Evolutionary conservation across 2,888 invertebrate genomes (phyloP).

Genomic region (Bombylius discolor): DNA sequence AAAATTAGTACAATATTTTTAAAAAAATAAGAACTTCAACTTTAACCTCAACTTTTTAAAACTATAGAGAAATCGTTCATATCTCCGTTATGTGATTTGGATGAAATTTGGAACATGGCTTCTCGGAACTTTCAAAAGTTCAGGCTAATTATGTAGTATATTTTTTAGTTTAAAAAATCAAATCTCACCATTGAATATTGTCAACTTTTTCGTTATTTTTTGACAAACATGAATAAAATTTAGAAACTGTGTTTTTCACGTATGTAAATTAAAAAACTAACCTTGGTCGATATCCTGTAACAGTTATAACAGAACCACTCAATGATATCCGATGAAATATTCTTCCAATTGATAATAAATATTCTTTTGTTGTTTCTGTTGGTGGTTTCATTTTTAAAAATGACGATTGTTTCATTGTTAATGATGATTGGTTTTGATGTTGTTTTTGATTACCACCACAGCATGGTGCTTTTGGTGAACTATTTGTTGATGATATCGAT

Average conservation of each 20-base stretch:
- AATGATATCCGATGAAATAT: constrained; percentile 87
- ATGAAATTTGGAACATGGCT: no score
- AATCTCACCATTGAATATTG: no score
- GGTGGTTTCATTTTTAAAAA: constrained; percentile 30
- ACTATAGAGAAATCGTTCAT: no score
- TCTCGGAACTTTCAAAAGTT: no score
- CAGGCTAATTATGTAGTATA: no score
- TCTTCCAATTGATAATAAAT: constrained; percentile 81
- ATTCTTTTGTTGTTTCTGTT: constrained; percentile 51
- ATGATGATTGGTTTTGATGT: constrained; percentile 20
- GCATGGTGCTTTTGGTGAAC: constrained; percentile 22
- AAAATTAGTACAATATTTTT: no score
- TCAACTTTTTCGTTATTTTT: no score
- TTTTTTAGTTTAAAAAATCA: no score
- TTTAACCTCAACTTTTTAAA: no score
- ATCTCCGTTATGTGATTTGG: no score
- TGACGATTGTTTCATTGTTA: constrained; percentile 26
- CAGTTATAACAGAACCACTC: constrained; percentile 78
- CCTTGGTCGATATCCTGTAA: constrained; percentile 90
- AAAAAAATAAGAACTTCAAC: no score
- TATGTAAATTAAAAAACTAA: constrained; percentile 24
- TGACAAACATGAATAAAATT: no score
- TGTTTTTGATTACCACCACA: constrained; percentile 20
- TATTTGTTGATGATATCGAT: constrained; percentile 4
- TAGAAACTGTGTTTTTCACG: background rate